A percentile compares a stretch with the other conserved stretches of the same genome.
phyloP scores from a whole-genome alignment of 2,113 vertebrate species.

The Numenius arquata region DNA sequence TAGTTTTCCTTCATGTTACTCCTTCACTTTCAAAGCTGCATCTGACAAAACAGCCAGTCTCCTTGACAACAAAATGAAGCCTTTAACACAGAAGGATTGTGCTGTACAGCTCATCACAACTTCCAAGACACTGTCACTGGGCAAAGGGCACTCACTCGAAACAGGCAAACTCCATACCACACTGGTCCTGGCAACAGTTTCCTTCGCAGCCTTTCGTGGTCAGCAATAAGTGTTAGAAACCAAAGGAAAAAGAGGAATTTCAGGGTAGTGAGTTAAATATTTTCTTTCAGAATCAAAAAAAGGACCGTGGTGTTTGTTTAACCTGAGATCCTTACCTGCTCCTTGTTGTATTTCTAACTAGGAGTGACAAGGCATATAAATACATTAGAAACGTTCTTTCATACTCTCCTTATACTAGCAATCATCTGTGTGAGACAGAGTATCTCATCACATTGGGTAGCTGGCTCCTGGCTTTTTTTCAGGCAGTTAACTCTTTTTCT shows the following conservation, averaged over 20 bases:
- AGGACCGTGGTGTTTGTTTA: neutral
- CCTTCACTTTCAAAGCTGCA: neutral
- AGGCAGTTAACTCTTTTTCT: neutral
- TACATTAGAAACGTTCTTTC: neutral
- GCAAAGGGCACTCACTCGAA: neutral
- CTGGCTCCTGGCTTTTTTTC: neutral
- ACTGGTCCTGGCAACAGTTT: neutral
- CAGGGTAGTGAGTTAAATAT: neutral
- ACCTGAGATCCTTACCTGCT: neutral
- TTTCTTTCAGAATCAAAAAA: neutral
- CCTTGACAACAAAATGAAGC: slow-evolving; percentile 45
- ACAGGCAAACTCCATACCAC: neutral
- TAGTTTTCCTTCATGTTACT: neutral
- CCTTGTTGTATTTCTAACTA: neutral
- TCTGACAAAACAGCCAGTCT: slow-evolving; percentile 2
- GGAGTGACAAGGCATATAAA: neutral
- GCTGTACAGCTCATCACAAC: neutral
- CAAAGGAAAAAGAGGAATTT: neutral
- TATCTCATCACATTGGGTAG: neutral
- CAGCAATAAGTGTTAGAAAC: neutral
- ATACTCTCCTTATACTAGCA: neutral
- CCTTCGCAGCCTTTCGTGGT: neutral
- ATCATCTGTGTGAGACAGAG: neutral
- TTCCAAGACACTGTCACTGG: neutral
- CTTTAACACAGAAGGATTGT: neutral